A percentile compares a stretch with the other conserved stretches of the same genome.
phyloP scores from a whole-genome alignment of 1,140 invertebrate genomes.

The Ostrea edulis region DNA sequence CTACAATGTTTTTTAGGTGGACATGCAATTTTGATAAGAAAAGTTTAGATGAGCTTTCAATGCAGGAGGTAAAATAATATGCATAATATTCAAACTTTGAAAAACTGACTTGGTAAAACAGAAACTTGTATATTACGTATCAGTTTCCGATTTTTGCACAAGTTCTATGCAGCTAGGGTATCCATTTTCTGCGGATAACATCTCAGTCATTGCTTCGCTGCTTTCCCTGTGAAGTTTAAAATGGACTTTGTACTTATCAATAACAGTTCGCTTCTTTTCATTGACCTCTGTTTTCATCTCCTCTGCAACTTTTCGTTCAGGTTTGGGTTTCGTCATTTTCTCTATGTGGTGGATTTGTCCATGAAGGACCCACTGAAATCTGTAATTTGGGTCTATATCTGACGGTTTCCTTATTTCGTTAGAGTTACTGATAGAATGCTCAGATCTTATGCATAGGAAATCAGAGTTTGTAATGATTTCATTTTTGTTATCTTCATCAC shows the following conservation, averaged over 20 bases:
- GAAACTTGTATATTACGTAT: slow-evolving; percentile 27
- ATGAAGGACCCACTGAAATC: slow-evolving; percentile 50
- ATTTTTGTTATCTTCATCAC: not conserved
- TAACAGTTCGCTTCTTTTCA: not conserved
- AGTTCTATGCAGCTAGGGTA: slow-evolving; percentile 46
- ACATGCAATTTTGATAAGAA: no score
- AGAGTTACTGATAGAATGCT: not conserved
- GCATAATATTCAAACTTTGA: no score
- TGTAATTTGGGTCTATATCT: not conserved
- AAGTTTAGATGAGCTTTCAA: no score
- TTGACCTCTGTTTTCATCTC: slow-evolving; percentile 10
- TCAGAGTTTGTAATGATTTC: slow-evolving; percentile 14
- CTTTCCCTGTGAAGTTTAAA: slow-evolving; percentile 48
- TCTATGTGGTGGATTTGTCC: slow-evolving; percentile 49
- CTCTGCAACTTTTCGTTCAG: slow-evolving; percentile 23
- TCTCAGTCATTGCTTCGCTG: not conserved
- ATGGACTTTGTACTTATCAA: slow-evolving; percentile 37
- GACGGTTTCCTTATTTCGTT: not conserved
- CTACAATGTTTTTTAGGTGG: no score
- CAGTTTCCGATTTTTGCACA: slow-evolving; percentile 51
- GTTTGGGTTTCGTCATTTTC: slow-evolving; percentile 13
- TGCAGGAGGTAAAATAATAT: no score
- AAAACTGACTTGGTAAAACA: no score
- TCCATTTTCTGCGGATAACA: not conserved
- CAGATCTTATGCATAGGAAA: not conserved